A percentile compares a stretch with the other conserved stretches of the same genome.
Evolutionary conservation across 1,140 invertebrate species (phyloP).

Genomic region (Phortica variegata): DNA sequence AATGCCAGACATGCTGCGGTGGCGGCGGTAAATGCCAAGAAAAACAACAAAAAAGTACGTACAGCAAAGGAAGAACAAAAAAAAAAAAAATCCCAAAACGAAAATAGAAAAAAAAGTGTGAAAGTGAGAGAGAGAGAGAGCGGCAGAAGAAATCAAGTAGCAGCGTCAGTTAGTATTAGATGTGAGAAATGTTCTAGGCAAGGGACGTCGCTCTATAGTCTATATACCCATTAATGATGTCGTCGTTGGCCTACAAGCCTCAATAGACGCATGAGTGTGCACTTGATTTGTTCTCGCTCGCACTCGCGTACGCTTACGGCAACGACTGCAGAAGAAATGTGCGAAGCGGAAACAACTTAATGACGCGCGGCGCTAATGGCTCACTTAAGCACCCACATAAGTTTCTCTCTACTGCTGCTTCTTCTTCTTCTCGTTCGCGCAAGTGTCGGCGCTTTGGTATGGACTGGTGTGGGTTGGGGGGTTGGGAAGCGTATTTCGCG

Average conservation of each 20-base stretch:
- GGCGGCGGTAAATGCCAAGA: background rate
- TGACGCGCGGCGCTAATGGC: conserved; percentile 53
- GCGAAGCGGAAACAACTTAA: conserved; percentile 54
- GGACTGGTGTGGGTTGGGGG: no score
- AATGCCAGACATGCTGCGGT: conserved; percentile 1
- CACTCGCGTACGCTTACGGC: conserved; percentile 1
- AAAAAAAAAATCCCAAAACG: background rate
- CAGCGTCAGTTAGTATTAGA: no score
- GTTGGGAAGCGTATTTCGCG: conserved; percentile 11
- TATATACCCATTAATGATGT: conserved; percentile 49
- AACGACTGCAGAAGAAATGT: conserved; percentile 29
- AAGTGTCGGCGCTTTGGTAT: no score
- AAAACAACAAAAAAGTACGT: background rate
- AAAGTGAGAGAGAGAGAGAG: background rate
- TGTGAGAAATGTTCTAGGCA: conserved; percentile 10
- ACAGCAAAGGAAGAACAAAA: background rate
- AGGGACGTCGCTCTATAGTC: conserved; percentile 20
- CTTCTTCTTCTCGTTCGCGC: no score
- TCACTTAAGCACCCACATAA: conserved; percentile 54
- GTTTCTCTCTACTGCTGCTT: no score
- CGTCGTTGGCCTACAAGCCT: conserved; percentile 25
- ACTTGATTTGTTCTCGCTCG: conserved; percentile 19
- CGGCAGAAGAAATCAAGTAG: no score
- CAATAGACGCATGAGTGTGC: conserved; percentile 22
- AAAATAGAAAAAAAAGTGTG: background rate